These are phyloP conservation scores for Drosophila parthenogenetica DNA, from an alignment of 2,888 invertebrate species.

Conservation along the genomic window DNA sequence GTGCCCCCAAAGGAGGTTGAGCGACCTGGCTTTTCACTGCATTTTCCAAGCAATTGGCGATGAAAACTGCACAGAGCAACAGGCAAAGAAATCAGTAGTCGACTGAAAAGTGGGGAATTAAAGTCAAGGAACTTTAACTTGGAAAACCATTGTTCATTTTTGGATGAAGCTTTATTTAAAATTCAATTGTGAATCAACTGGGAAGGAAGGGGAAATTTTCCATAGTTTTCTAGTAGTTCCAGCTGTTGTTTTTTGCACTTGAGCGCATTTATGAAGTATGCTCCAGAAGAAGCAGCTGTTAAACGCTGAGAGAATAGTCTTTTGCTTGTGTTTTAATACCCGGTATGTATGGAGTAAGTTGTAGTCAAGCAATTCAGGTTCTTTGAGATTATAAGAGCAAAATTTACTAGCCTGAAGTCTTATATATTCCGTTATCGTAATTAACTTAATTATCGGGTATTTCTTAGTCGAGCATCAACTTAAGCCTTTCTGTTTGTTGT, in stretches of 20 bases:
- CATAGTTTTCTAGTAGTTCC: background rate
- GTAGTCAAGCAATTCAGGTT: no score
- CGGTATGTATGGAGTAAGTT: background rate
- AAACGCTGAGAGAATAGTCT: slow-evolving; percentile 4
- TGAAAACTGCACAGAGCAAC: slow-evolving; percentile 49
- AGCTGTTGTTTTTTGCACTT: slow-evolving; percentile 27
- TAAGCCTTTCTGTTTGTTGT: background rate
- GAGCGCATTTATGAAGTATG: slow-evolving; percentile 63
- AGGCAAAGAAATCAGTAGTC: slow-evolving; percentile 35
- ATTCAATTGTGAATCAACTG: slow-evolving; percentile 49
- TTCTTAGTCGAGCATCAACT: background rate
- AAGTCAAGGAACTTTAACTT: slow-evolving; percentile 33
- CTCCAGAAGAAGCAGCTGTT: slow-evolving; percentile 43
- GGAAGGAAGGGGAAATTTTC: slow-evolving; percentile 4
- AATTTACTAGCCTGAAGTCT: no score
- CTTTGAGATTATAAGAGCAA: no score
- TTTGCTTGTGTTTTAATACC: background rate
- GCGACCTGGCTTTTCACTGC: slow-evolving; percentile 40
- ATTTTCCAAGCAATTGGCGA: slow-evolving; percentile 72
- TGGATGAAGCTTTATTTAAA: slow-evolving; percentile 28
- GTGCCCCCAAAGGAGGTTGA: slow-evolving; percentile 1
- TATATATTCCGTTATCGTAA: no score
- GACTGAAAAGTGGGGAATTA: background rate
- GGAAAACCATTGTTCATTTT: slow-evolving; percentile 52
- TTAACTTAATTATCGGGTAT: background rate